These are phyloP conservation scores for Bucorvus abyssinicus DNA, from an alignment of 2,797 vertebrate species.

Conservation along the genomic window DNA sequence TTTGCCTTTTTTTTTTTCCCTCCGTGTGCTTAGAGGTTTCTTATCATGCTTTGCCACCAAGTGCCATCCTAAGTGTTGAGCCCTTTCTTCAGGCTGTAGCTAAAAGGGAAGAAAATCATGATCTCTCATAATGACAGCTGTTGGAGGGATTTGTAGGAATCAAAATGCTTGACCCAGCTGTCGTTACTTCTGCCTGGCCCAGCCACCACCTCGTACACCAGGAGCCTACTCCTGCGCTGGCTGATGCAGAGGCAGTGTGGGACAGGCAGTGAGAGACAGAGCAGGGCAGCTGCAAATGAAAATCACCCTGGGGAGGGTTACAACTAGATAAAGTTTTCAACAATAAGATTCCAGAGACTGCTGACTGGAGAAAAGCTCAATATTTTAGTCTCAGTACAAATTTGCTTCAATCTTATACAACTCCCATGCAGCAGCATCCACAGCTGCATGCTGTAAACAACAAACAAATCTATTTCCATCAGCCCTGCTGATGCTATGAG, in stretches of 20 bases:
- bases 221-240: constrained; percentile 43
- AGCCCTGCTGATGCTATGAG: constrained; percentile 83
- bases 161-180: background rate
- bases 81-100: background rate
- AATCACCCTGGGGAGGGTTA: constrained; percentile 81
- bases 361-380: constrained; percentile 81
- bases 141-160: background rate
- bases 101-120: constrained; percentile 27
- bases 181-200: constrained; percentile 3
- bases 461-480: constrained; percentile 85
- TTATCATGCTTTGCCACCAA: background rate
- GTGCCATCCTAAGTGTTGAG: background rate
- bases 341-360: constrained; percentile 85
- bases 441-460: constrained; percentile 93
- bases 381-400: constrained; percentile 88
- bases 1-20: background rate
- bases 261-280: constrained; percentile 74
- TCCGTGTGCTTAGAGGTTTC: background rate
- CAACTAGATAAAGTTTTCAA: constrained; percentile 86
- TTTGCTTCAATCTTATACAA: constrained; percentile 85
- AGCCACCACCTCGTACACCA: background rate
- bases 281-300: constrained; percentile 83
- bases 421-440: constrained; percentile 87
- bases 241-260: constrained; percentile 43
- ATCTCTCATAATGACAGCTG: constrained; percentile 27